Percentiles rank a stretch among this genome's conserved stretches.
Conservation (phyloP, 2,888 invertebrate genomes). For the Orgyia antiqua region DNA sequence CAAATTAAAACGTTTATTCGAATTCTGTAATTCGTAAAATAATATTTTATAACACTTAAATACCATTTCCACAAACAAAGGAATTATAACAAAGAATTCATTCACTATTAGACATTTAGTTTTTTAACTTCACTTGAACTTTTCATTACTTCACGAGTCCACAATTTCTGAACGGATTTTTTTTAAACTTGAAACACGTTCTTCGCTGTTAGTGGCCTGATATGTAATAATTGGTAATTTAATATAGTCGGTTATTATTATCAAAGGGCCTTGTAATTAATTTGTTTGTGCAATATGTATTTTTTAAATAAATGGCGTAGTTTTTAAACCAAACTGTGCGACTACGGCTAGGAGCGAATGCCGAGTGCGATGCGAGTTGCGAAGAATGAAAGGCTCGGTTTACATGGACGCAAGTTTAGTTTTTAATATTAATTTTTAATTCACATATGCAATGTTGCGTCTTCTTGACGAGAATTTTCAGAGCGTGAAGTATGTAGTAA, state of each 20-base stretch:
- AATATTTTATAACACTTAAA: conserved; percentile 12
- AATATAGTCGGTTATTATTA: too few species aligned
- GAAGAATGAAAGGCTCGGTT: conserved; percentile 15
- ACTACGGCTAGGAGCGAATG: conserved; percentile 5
- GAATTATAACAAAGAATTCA: conserved; percentile 1
- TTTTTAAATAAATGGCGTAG: conserved; percentile 2
- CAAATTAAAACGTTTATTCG: conserved; percentile 4
- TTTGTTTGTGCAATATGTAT: conserved; percentile 4
- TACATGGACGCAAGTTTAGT: conserved; percentile 26
- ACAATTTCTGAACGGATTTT: neutral
- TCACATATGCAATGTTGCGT: conserved; percentile 8
- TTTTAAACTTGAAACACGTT: neutral
- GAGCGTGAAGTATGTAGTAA: neutral
- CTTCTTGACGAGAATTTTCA: conserved; percentile 1
- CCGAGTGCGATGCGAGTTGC: conserved; percentile 10
- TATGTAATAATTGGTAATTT: conserved; percentile 3
- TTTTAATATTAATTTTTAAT: conserved; percentile 7
- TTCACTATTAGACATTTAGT: too few species aligned
- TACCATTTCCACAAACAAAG: conserved; percentile 7
- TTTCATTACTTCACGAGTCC: neutral
- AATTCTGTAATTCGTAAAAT: conserved; percentile 6
- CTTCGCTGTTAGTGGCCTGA: conserved; percentile 1
- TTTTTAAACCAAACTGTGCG: conserved; percentile 3
- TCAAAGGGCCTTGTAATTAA: conserved; percentile 3
- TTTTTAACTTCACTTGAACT: neutral